A percentile compares a stretch with the other conserved stretches of the same genome.
Conservation (phyloP, 2,797 vertebrate genomes). For the Malacoraja senta region DNA sequence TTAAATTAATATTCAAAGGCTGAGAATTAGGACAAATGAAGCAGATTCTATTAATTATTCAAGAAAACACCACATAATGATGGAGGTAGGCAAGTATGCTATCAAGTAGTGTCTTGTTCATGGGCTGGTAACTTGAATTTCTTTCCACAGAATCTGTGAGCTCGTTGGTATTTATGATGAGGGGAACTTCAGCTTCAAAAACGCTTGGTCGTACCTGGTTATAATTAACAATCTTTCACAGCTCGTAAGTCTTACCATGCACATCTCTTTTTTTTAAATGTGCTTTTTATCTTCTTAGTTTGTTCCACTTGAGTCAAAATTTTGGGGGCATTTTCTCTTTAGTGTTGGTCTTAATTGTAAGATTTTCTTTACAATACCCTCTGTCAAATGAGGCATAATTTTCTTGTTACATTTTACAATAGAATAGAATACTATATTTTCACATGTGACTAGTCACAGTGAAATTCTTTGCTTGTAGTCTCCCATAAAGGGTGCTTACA, state of each 20-base stretch:
- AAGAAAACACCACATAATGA: neutral
- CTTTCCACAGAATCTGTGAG: conserved; percentile 75
- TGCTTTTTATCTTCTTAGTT: neutral
- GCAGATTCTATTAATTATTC: neutral
- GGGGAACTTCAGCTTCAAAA: conserved; percentile 88
- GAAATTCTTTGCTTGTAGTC: too few relatives aligned
- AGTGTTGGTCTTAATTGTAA: neutral
- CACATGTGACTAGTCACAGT: too few relatives aligned
- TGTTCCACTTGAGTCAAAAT: neutral
- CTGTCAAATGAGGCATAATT: neutral
- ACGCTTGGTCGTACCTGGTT: conserved; percentile 95
- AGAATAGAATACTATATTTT: too few relatives aligned
- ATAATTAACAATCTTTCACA: conserved; percentile 97
- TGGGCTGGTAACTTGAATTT: neutral
- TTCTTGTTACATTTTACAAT: too few relatives aligned
- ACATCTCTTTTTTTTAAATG: neutral
- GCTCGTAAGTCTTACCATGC: conserved; percentile 65
- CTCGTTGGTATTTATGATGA: conserved; percentile 81
- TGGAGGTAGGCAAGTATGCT: neutral
- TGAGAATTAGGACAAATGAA: neutral
- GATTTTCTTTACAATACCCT: neutral
- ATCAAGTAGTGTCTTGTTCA: neutral
- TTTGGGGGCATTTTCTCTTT: neutral
- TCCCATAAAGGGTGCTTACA: too few relatives aligned
- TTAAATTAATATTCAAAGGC: neutral